Percentiles rank a stretch among this genome's conserved stretches.
These are phyloP conservation scores for Ceraclea dissimilis DNA, from an alignment of 2,888 invertebrate genomes.

Conservation along the genomic window DNA sequence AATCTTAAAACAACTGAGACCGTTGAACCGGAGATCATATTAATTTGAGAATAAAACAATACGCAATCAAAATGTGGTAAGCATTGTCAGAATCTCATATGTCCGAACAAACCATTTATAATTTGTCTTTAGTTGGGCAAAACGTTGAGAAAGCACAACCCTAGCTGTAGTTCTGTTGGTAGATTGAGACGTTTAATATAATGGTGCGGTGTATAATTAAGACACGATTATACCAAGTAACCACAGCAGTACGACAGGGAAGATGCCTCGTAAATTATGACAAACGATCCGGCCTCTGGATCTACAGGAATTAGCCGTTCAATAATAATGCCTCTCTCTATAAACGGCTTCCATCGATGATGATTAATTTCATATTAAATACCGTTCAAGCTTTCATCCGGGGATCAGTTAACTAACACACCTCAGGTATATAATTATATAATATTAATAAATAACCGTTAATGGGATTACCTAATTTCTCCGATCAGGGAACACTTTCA, in stretches of 20 bases:
- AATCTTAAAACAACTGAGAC: too few relatives aligned
- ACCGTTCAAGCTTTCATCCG: not conserved
- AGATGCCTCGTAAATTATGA: conserved; percentile 2
- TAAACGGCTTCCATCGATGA: not conserved
- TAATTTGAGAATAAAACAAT: too few relatives aligned
- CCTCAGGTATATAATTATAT: too few relatives aligned
- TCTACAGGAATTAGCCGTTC: not conserved
- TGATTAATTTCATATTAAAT: not conserved
- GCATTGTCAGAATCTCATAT: too few relatives aligned
- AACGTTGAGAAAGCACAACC: too few relatives aligned
- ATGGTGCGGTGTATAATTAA: not conserved
- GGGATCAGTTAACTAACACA: not conserved
- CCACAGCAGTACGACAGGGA: not conserved
- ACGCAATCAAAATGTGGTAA: too few relatives aligned
- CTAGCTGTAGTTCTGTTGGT: too few relatives aligned
- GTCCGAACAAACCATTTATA: too few relatives aligned
- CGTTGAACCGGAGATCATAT: too few relatives aligned
- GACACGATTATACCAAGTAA: not conserved
- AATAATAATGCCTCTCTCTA: not conserved
- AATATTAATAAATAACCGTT: too few relatives aligned
- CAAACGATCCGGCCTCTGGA: not conserved
- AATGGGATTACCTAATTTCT: not conserved
- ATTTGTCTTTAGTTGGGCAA: too few relatives aligned
- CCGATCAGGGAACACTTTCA: not conserved
- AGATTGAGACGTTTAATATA: conserved; percentile 1